Evolutionary conservation across 2,113 vertebrate species (phyloP).

Genomic region (Narcine bancroftii): DNA sequence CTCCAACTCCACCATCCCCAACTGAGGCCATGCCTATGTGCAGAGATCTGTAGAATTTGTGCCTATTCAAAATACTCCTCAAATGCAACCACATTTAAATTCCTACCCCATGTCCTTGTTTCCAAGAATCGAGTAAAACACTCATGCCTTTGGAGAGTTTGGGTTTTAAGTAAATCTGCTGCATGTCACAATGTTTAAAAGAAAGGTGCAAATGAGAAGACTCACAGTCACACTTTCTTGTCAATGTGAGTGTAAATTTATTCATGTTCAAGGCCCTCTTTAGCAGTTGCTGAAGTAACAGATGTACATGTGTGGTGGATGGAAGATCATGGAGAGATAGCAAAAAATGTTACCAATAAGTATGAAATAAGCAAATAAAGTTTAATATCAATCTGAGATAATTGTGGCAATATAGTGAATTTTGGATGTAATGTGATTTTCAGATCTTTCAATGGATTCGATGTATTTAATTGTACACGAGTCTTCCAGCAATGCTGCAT

Average conservation of each 20-base stretch:
- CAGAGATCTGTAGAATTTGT: too few relatives aligned
- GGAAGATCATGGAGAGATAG: background rate
- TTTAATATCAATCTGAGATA: background rate
- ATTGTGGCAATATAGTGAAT: background rate
- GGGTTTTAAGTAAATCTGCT: background rate
- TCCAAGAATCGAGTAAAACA: background rate
- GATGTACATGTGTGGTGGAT: slow-evolving; percentile 20
- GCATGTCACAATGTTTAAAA: slow-evolving; percentile 21
- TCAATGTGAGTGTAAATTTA: slow-evolving; percentile 27
- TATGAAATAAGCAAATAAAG: background rate
- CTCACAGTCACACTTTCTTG: slow-evolving; percentile 3
- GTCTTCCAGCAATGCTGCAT: background rate
- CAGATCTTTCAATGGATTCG: background rate
- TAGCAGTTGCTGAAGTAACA: slow-evolving; percentile 6
- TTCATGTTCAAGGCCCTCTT: background rate
- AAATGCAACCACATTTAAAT: too few relatives aligned
- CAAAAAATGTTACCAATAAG: background rate
- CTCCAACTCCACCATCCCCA: too few relatives aligned
- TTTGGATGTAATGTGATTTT: background rate
- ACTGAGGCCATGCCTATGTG: too few relatives aligned
- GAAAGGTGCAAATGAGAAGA: slow-evolving; percentile 26
- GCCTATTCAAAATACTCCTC: too few relatives aligned
- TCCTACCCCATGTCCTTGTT: background rate
- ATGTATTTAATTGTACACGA: background rate
- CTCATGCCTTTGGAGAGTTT: background rate